Evolutionary conservation across 2,888 invertebrate species (phyloP).

Genomic region (Mycalesis mineus): DNA sequence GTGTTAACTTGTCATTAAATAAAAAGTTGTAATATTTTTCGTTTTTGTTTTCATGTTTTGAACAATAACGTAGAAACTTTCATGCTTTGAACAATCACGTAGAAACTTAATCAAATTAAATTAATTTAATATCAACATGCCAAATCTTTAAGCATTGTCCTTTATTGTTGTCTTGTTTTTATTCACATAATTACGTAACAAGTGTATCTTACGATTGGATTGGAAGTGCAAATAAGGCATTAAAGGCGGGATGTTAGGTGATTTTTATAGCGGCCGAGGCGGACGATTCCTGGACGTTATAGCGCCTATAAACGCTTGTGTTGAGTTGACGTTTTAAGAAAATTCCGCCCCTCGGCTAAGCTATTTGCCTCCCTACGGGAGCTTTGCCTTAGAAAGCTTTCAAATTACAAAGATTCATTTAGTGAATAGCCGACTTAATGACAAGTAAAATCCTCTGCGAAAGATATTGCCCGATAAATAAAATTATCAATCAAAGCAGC

Average conservation of each 20-base stretch:
- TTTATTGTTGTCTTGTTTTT: slow-evolving; percentile 28
- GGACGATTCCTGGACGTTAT: slow-evolving; percentile 66
- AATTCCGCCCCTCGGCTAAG: slow-evolving; percentile 44
- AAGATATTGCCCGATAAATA: slow-evolving; percentile 50
- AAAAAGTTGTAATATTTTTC: no score
- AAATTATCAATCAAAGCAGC: slow-evolving; percentile 48
- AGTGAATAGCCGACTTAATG: slow-evolving; percentile 60
- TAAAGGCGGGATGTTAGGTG: slow-evolving; percentile 42
- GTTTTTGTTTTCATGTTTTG: no score
- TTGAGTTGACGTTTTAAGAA: slow-evolving; percentile 67
- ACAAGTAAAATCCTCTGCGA: slow-evolving; percentile 49
- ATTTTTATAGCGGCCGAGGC: slow-evolving; percentile 63
- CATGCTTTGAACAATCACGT: no score
- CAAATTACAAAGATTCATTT: slow-evolving; percentile 64
- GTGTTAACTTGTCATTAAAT: no score
- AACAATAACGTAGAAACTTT: no score
- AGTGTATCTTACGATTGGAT: slow-evolving; percentile 19
- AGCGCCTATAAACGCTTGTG: slow-evolving; percentile 62
- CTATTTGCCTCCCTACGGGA: slow-evolving; percentile 38
- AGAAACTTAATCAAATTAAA: no score
- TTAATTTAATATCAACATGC: no score
- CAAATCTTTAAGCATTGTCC: not conserved
- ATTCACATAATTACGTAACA: slow-evolving; percentile 31
- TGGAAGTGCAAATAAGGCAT: slow-evolving; percentile 25
- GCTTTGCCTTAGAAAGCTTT: slow-evolving; percentile 51